Conservation (phyloP, 2,888 invertebrate genomes). For the Elmis aenea region DNA sequence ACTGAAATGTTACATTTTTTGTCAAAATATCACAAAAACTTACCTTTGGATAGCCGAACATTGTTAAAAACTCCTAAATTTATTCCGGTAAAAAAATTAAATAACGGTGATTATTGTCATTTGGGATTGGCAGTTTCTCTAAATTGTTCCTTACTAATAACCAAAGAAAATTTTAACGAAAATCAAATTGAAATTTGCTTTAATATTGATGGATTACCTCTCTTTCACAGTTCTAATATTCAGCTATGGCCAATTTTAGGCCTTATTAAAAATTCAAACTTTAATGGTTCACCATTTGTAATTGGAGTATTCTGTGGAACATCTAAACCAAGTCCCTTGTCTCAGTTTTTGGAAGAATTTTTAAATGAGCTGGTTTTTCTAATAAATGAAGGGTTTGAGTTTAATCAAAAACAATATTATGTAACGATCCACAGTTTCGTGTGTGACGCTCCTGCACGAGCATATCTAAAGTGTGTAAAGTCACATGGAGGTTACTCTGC, state of each 20-base stretch:
- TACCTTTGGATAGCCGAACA: too few relatives aligned
- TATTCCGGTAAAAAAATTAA: too few relatives aligned
- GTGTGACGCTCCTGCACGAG: slow-evolving; percentile 12
- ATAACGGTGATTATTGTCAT: too few relatives aligned
- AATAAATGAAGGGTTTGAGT: slow-evolving; percentile 1
- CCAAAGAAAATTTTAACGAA: neutral
- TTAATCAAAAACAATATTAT: slow-evolving; percentile 1
- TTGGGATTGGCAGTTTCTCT: too few relatives aligned
- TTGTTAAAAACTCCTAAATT: too few relatives aligned
- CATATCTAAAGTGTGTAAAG: slow-evolving; percentile 11
- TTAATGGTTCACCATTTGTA: slow-evolving; percentile 5
- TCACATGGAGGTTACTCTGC: slow-evolving; percentile 11
- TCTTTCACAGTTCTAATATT: slow-evolving; percentile 3
- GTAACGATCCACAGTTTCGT: slow-evolving; percentile 3
- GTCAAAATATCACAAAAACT: too few relatives aligned
- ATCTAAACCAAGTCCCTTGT: slow-evolving; percentile 5
- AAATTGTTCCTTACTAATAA: too few relatives aligned
- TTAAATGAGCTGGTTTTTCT: slow-evolving; percentile 1
- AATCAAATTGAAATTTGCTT: slow-evolving; percentile 1
- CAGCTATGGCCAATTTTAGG: slow-evolving; percentile 9
- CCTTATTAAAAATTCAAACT: neutral
- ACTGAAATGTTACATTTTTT: neutral
- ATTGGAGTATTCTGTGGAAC: slow-evolving; percentile 4
- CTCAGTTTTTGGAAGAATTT: slow-evolving; percentile 5
- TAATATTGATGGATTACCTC: slow-evolving; percentile 7